Evolutionary conservation across 2,797 vertebrate species (phyloP).

Genomic region (Muraenolepis orangiensis): DNA sequence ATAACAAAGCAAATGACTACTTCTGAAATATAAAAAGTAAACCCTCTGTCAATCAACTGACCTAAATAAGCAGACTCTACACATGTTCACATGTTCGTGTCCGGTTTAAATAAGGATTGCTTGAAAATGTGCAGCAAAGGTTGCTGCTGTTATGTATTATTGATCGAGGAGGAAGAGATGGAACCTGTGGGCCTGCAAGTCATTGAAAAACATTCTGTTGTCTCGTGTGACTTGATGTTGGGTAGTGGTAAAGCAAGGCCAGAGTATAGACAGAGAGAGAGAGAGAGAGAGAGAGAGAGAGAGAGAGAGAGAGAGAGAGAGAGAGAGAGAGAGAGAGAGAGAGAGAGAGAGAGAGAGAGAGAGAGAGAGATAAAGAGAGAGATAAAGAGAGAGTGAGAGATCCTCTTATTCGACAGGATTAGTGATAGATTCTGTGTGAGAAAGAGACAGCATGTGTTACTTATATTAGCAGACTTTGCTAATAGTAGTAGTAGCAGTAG

Average conservation of each 20-base stretch:
- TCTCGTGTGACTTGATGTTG: slow-evolving; percentile 10
- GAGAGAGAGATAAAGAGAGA: slow-evolving; percentile 30
- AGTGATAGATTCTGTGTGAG: slow-evolving; percentile 43
- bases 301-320: slow-evolving; percentile 34
- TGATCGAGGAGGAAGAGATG: background rate
- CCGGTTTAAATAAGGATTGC: background rate
- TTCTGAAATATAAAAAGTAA: background rate
- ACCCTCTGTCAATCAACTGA: too few species aligned
- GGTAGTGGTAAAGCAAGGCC: slow-evolving; percentile 33
- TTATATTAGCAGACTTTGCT: background rate
- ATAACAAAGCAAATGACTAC: background rate
- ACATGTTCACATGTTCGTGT: background rate
- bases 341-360: slow-evolving; percentile 33
- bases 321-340: slow-evolving; percentile 27
- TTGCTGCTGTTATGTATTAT: background rate
- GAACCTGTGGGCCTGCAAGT: background rate
- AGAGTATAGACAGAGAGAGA: slow-evolving; percentile 35
- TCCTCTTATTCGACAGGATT: slow-evolving; percentile 63
- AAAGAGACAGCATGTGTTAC: slow-evolving; percentile 18
- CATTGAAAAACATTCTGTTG: slow-evolving; percentile 21
- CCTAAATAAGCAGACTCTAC: background rate
- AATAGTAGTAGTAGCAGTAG: background rate
- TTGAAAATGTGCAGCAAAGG: background rate
- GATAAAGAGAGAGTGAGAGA: slow-evolving; percentile 32
- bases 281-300: slow-evolving; percentile 29